These are phyloP conservation scores for Mustelus asterias DNA, from an alignment of 2,113 vertebrate genomes.

Conservation along the genomic window DNA sequence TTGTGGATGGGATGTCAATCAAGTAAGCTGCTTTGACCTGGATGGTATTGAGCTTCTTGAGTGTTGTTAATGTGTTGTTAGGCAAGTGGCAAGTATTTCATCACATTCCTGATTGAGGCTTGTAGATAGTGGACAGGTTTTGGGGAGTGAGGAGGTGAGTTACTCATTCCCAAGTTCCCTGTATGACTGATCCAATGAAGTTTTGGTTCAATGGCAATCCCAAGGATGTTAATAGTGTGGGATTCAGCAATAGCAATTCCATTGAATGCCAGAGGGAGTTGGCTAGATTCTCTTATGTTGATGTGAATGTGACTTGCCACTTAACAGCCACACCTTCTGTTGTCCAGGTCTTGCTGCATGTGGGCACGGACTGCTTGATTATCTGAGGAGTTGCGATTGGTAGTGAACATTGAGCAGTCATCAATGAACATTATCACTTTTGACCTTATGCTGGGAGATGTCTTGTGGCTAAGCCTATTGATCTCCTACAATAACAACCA, in stretches of 20 bases:
- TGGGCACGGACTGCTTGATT: background rate
- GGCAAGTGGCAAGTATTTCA: background rate
- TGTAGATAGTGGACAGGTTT: background rate
- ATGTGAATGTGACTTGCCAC: too few relatives aligned
- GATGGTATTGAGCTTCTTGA: background rate
- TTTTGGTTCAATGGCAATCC: background rate
- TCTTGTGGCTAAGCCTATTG: background rate
- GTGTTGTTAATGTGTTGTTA: background rate
- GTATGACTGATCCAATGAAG: background rate
- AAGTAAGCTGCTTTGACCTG: background rate
- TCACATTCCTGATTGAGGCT: background rate
- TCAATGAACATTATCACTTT: background rate
- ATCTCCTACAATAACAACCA: background rate
- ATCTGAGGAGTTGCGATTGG: background rate
- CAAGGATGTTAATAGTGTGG: background rate
- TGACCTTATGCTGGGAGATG: background rate
- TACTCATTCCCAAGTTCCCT: background rate
- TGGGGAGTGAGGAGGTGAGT: background rate
- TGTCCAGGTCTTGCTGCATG: background rate
- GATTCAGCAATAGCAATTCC: background rate
- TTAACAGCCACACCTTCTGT: too few relatives aligned
- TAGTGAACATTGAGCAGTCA: background rate
- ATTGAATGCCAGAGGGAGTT: background rate
- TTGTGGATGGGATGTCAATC: background rate
- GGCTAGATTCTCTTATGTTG: background rate